Evolutionary conservation across 1,140 invertebrate genomes (phyloP), one percentile per base, ranked within the genome.

Genomic region (Drosophila sechellia): DNA sequence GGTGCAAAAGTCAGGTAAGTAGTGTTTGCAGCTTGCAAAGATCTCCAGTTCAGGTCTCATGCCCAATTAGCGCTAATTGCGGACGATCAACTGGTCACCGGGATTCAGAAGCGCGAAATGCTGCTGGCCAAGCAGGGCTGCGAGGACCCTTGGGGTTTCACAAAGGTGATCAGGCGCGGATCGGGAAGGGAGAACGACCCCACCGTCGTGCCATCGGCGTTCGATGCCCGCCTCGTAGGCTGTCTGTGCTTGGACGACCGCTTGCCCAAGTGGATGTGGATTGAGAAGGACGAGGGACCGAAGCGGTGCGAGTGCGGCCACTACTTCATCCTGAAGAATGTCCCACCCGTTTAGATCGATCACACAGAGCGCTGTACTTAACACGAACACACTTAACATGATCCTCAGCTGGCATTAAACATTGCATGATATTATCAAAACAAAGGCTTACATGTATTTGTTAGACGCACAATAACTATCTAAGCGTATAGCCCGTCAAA

Each of bases 301-400:
- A 96, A 96, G 78, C 95, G 98, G 54, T 99, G 98, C 91, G 96
- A 96, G 85, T 99, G 98, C 92, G 98, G 98, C 15, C 94, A 98
- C 92, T 99, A 97, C 96, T 99, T 98, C 93, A 97, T 98, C 93
- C 93, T 99, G 46, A 94, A 95, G 34, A 95, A 97, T 68, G 95
- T 94, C 83, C 90, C 93, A 15, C 93, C 94, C 61, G 68, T 95
- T 77, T 96, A 66, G 13, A 34, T 20, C 3, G 5, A 34, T 4
- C 1, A 25, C 53, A 42, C 27, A 64, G 63, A 64, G 61, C 74
- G 68, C 66, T 77, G 46, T 71, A 55, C 46, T 48, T 15, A 5
- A 64, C 52, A 73, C 34, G 11, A 10, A 34, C 15, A 59, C 56
- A 54, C 35, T 53, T 22, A 31, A 49, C 40, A 54, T 39, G 43